Base-by-base conservation (phyloP, 2,113 vertebrate genomes). In the Eulacestoma nigropectus region DNA sequence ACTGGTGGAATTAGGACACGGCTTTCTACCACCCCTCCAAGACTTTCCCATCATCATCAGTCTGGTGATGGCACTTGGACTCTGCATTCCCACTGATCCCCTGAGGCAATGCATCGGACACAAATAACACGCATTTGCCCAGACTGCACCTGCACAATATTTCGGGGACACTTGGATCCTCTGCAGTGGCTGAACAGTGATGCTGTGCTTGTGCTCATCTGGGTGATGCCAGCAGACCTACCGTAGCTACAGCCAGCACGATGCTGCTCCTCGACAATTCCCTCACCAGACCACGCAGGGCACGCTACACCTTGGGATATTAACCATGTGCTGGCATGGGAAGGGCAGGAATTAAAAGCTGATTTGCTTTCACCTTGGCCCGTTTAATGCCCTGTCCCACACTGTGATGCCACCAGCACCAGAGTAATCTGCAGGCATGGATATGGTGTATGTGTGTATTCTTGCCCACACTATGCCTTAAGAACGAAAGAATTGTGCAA, bases 171-270 rank as follows among this genome's bases (percentile, higher is more conserved):
- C 5, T 21, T 13, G 37, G 16, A 42, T 55, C 37, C 50, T 44
- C 11, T 4, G 6, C 46, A 65, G 69, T 5, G 5, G 14, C 59
- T 77, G 46, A 74, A 33, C 27, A 13, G n/a, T 13, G 50, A 44
- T 0, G 1, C 14, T 22, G 17, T 3, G 11, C 50, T 81, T 42
- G 33, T 30, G 55, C 10, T 73, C 13, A 32, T 16, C 10, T 0
- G 0, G 4, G 3, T 0, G 0, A 30, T 56, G 50, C 46, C 74
- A 89, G 55, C 29, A 65, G 33, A 42, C 4, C 35, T 90, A n/a
- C 60, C 15, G 10, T 3, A 27, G 22, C 29, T 35, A 18, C 64
- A 60, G 59, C 23, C 10, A 10, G 8, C 68, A 14, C 4, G 32
- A 37, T 2, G 1, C 44, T 1, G 2, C 37, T 77, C 47, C 83